Evolutionary conservation across 2,797 vertebrate genomes (phyloP).

Genomic region (Sebastes miniatus): DNA sequence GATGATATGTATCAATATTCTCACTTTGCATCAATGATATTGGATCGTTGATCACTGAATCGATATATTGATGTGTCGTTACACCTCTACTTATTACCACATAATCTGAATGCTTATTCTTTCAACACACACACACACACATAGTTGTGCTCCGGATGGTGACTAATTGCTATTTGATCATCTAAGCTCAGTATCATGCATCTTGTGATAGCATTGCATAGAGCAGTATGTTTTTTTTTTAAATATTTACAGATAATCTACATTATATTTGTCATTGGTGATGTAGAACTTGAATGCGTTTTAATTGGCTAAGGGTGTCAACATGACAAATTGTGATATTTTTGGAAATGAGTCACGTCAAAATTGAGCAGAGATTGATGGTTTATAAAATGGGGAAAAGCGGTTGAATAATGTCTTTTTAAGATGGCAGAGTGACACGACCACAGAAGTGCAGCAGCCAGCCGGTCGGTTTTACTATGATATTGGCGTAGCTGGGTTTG

Average conservation of each 20-base stretch:
- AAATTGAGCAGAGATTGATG: background rate
- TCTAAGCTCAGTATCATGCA: background rate
- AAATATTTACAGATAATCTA: background rate
- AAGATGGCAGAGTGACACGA: background rate
- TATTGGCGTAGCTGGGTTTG: conserved; percentile 3
- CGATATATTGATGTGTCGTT: no score
- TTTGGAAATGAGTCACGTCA: background rate
- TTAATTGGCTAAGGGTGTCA: background rate
- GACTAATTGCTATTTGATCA: background rate
- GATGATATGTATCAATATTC: no score
- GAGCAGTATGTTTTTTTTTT: background rate
- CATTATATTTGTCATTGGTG: background rate
- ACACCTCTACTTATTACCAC: no score
- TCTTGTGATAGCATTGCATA: background rate
- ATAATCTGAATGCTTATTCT: background rate
- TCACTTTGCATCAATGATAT: no score
- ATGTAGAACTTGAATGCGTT: background rate
- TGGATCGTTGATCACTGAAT: no score
- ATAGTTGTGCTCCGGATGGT: background rate
- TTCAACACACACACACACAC: background rate
- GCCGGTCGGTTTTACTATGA: background rate
- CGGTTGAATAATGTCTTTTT: conserved; percentile 8
- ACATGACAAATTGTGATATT: background rate
- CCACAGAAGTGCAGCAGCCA: background rate
- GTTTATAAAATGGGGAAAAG: background rate